These are phyloP conservation scores for Diorhabda carinulata DNA, from an alignment of 1,140 invertebrate genomes.

Conservation along the genomic window DNA sequence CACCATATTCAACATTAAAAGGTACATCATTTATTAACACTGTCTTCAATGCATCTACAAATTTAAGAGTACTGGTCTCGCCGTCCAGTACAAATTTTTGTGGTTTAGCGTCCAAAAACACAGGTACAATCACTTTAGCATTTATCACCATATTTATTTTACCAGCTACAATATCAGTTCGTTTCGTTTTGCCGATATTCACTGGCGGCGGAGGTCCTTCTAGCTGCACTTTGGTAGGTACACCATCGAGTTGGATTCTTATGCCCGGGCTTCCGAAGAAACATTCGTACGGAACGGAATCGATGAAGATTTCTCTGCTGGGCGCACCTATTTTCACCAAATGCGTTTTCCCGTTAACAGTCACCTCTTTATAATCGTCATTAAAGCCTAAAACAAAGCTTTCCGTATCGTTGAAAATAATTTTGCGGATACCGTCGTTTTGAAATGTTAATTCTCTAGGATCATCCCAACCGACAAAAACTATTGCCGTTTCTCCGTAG, in stretches of 20 bases:
- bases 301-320: constrained; percentile 85
- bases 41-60: constrained; percentile 70
- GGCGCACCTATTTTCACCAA: constrained; percentile 86
- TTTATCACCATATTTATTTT: constrained; percentile 81
- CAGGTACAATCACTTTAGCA: constrained; percentile 69
- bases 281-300: constrained; percentile 81
- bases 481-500: constrained; percentile 78
- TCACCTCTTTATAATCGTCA: constrained; percentile 66
- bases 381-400: constrained; percentile 65
- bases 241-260: constrained; percentile 75
- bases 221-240: constrained; percentile 69
- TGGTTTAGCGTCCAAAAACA: constrained; percentile 82
- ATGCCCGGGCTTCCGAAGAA: constrained; percentile 88
- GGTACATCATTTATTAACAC: constrained; percentile 80
- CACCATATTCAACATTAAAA: constrained; percentile 85
- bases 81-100: constrained; percentile 76
- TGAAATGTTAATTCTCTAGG: constrained; percentile 81
- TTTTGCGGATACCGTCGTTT: constrained; percentile 60
- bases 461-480: constrained; percentile 79
- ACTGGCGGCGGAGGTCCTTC: constrained; percentile 85
- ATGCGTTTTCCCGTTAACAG: constrained; percentile 66
- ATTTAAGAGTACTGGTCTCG: constrained; percentile 71
- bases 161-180: constrained; percentile 74
- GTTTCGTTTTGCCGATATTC: constrained; percentile 65
- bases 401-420: constrained; percentile 70